Base-by-base conservation (phyloP, 2,797 vertebrate genomes). In the Pachyuromys duprasi region DNA sequence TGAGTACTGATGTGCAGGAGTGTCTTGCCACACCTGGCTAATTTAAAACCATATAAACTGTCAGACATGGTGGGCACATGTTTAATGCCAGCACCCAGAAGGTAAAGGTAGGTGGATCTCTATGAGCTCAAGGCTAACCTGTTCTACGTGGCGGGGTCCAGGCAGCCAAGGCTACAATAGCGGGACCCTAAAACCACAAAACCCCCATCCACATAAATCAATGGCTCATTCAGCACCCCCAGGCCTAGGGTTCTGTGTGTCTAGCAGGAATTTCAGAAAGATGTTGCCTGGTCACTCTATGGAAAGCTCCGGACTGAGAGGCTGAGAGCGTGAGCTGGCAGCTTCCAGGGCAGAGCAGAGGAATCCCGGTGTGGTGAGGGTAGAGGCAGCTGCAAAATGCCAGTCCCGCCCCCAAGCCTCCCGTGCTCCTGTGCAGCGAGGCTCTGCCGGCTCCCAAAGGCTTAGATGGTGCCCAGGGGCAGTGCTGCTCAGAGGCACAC, bases 291-390 rank as follows among this genome's bases (percentile, higher is more conserved):
- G 11, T 26, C 3, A 13, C 20, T 69, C 74, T 26, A n/a, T 22
- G n/a, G n/a, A 62, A 84, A 75, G 22, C n/a, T 33, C 28, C 28
- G 72, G 53, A n/a, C 14, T 26, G 17, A 12, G 81, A 79, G 28
- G 13, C 39, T 18, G 67, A 55, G 63, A 86, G 62, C 63, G 60
- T 17, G 8, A 31, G 17, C 28, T 26, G 22, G 42, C n/a, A 39
- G 83, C 57, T 63, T 63, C 70, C 57, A 0, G 5, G 33, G 45
- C 13, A 14, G 39, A 3, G 57, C 28, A 75, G 63, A 74, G 67
- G 3, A 0, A 1, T 0, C 42, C 3, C 14, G 12, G 45, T 8
- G 13, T 65, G 9, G 39, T 7, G 26, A n/a, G 13, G 65, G 53
- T 14, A 22, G 53, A 53, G 72, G 42, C 12, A 9, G 45, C 55